Evolutionary conservation across 92 coral and sea anemone genomes (phyloP).

Genomic region (Chrysogorgia sp.): DNA sequence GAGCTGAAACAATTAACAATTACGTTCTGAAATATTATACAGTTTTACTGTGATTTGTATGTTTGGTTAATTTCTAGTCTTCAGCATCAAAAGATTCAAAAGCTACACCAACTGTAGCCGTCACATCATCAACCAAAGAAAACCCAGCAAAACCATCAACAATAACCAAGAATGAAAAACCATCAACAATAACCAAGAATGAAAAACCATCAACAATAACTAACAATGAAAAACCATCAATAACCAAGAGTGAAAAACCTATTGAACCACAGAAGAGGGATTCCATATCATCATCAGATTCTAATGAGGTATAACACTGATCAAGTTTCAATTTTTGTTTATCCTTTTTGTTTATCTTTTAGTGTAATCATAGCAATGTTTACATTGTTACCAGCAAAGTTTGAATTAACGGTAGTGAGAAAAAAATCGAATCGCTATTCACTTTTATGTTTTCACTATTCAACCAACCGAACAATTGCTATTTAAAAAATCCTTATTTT

Average conservation of each 20-base stretch:
- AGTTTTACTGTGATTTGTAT: not conserved
- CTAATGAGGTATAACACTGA: slow-evolving; percentile 3
- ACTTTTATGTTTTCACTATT: too few species aligned
- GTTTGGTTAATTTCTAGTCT: not conserved
- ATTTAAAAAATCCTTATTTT: too few species aligned
- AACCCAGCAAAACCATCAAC: not conserved
- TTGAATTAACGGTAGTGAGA: too few species aligned
- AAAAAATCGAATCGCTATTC: too few species aligned
- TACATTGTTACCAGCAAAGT: too few species aligned
- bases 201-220: not conserved
- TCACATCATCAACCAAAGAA: not conserved
- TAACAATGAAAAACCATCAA: not conserved
- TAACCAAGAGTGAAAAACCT: not conserved
- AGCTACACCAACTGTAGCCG: not conserved
- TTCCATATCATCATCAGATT: slow-evolving; percentile 1
- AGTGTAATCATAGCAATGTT: too few species aligned
- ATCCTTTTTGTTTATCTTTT: not conserved
- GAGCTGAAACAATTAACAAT: too few species aligned
- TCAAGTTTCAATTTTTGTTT: not conserved
- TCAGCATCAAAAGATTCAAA: not conserved
- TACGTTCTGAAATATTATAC: not conserved
- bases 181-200: not conserved
- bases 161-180: too few species aligned
- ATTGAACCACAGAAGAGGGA: not conserved
- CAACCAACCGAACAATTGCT: too few species aligned